A percentile compares a stretch with the other conserved stretches of the same genome.
phyloP scores from a whole-genome alignment of 2,888 invertebrate genomes.

The Drosophila peninsularis region DNA sequence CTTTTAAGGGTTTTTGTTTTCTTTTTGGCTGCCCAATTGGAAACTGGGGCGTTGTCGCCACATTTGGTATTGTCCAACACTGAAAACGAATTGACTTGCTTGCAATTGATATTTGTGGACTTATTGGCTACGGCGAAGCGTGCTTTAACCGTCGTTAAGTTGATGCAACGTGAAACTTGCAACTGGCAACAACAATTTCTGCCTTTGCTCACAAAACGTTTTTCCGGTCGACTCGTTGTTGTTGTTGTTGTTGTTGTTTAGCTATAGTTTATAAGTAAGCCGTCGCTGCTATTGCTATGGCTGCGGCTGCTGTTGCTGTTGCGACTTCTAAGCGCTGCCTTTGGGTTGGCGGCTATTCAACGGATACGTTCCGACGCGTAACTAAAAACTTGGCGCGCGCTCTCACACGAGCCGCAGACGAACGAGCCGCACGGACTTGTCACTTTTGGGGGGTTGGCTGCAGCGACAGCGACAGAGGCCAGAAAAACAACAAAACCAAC shows the following conservation, averaged over 20 bases:
- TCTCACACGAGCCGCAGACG: constrained; percentile 77
- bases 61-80: constrained; percentile 27
- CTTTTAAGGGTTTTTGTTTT: constrained; percentile 15
- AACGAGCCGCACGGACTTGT: constrained; percentile 59
- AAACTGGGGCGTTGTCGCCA: constrained; percentile 12
- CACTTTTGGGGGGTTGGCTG: constrained; percentile 61
- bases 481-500: constrained; percentile 25
- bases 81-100: constrained; percentile 8
- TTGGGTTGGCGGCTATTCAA: constrained; percentile 69
- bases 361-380: constrained; percentile 79
- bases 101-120: constrained; percentile 8
- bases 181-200: constrained; percentile 50
- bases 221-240: constrained; percentile 51
- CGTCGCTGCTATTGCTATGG: constrained; percentile 58
- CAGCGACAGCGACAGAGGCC: constrained; percentile 43
- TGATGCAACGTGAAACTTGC: constrained; percentile 47
- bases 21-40: constrained; percentile 12
- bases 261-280: constrained; percentile 56
- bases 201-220: constrained; percentile 48
- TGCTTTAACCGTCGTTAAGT: constrained; percentile 41
- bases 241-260: constrained; percentile 45
- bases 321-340: constrained; percentile 72
- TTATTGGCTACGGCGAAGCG: constrained; percentile 24
- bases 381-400: constrained; percentile 80
- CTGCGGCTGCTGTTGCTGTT: constrained; percentile 46